phyloP scores from a whole-genome alignment of 2,113 vertebrate species.

The Cololabis saira region DNA sequence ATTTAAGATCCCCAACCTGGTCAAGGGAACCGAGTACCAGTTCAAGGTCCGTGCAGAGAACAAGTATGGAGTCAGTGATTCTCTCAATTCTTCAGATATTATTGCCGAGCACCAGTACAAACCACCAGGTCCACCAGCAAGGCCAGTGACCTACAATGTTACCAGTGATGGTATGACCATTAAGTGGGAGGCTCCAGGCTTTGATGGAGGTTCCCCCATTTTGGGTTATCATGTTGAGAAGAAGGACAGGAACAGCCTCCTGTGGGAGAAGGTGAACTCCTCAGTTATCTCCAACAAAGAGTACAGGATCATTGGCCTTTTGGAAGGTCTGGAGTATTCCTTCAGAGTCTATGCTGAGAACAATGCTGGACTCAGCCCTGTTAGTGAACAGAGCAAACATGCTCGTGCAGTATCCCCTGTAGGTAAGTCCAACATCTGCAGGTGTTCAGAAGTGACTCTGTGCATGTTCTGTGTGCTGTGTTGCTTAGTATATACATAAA shows the following conservation, averaged over 20 bases:
- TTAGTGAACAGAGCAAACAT: slow-evolving; percentile 96
- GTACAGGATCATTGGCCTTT: slow-evolving; percentile 91
- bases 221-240: slow-evolving; percentile 96
- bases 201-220: slow-evolving; percentile 95
- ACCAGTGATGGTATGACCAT: slow-evolving; percentile 97
- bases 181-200: slow-evolving; percentile 93
- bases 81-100: slow-evolving; percentile 87
- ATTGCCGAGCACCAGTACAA: slow-evolving; percentile 96
- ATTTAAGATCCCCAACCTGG: slow-evolving; percentile 94
- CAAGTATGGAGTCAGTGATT: slow-evolving; percentile 91
- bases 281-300: slow-evolving; percentile 91
- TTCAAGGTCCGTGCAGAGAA: slow-evolving; percentile 98
- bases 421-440: slow-evolving; percentile 84
- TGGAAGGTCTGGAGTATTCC: slow-evolving; percentile 97
- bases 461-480: not conserved
- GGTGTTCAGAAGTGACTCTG: not conserved
- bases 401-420: slow-evolving; percentile 94
- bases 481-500: not conserved
- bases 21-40: slow-evolving; percentile 93
- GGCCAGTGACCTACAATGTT: slow-evolving; percentile 92
- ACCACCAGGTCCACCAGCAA: slow-evolving; percentile 93
- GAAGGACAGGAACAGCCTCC: slow-evolving; percentile 98
- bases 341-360: slow-evolving; percentile 97
- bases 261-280: slow-evolving; percentile 95
- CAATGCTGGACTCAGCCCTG: slow-evolving; percentile 89